Base-by-base conservation (phyloP, 2,797 vertebrate species). In the Phrynocephalus vlangalii region DNA sequence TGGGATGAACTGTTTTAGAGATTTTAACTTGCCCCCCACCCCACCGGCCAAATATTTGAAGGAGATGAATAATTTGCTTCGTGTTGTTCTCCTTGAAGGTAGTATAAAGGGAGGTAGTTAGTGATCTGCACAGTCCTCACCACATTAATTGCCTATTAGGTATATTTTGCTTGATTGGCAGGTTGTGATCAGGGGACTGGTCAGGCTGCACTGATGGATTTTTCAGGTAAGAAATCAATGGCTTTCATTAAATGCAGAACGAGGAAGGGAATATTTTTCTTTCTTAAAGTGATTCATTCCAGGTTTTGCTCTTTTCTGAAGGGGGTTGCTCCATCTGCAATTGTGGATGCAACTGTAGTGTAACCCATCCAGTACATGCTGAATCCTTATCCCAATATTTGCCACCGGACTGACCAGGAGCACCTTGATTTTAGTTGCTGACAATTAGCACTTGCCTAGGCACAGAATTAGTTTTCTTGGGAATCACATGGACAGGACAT, bases 131-230 rank as follows among this genome's bases (percentile, higher is more conserved):
- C 87, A 73, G 89, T 77, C 79, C 20, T 2, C 0, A 56, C 11
- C 76, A 72, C 80, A 18, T 68, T 9, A 89, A 84, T 89, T 89
- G 75, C 66, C 78, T 75, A 3, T 92, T 90, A 91, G 83, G 83
- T 92, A 26, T 86, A 70, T 91, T 93, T 89, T 84, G 60, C 86
- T 93, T 89, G 76, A 81, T 87, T 88, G 88, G 76, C 48, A 90
- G 86, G 56, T 79, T 90, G 86, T 90, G 70, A 5, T 83, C 1
- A 5, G 79, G 88, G 52, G 88, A 44, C 79, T 85, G 80, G 56
- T 89, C 73, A 87, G 87, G 78, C 83, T 90, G 86, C 66, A 87
- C 73, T 80, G 83, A 81, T 93, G 85, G 60, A 82, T 89, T n/a
- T 73, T 87, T 86, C 83, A 90, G 90, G 28, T 92, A 87, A 87